Base-by-base conservation (phyloP, 1,140 invertebrate genomes). In the Drosophila elegans region DNA sequence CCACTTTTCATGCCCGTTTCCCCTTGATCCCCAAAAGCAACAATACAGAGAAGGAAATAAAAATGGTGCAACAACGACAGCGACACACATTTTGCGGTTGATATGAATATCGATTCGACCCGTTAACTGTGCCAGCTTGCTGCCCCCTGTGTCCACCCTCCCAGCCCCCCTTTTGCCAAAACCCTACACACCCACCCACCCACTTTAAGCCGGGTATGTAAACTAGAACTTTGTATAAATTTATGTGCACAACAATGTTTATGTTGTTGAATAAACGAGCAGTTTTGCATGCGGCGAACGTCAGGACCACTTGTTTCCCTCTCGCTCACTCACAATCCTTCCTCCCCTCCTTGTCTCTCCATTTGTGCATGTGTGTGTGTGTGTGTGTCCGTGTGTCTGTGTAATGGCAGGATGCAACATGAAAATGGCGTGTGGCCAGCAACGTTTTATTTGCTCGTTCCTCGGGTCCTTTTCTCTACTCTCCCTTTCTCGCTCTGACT, bases 221-320 rank as follows among this genome's bases (percentile, higher is more conserved):
- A 86, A 88, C 82, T 86, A 86, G 82, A 88, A 86, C 82, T 86
- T 86, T 88, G 82, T 86, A 86, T 86, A 86, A 88, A 86, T 86
- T 86, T 86, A 86, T 86, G 82, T 88, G 82, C 79, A 88, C 82
- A 86, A 86, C 83, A 86, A 88, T 86, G 82, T 86, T 86, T 86
- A 86, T 86, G 82, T 86, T 86, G 83, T 86, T 86, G 83, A 86
- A 86, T 88, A 86, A 86, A 88, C 82, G 84, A 86, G 67, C 83
- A 86, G 82, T 85, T 85, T 82, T 88, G 78, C 80, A 84, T 83
- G 80, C 72, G 80, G 72, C 68, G 67, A 68, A 55, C 54, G 78
- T 42, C 68, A 72, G 36, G 67, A 71, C 29, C 67, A 38, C 7
- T 61, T 61, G 21, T 32, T 29, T 3, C 7, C 11, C 16, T n/a